A percentile compares a stretch with the other conserved stretches of the same genome.
These are phyloP conservation scores for Plectropomus leopardus DNA, from an alignment of 2,113 vertebrate genomes.

Conservation along the genomic window DNA sequence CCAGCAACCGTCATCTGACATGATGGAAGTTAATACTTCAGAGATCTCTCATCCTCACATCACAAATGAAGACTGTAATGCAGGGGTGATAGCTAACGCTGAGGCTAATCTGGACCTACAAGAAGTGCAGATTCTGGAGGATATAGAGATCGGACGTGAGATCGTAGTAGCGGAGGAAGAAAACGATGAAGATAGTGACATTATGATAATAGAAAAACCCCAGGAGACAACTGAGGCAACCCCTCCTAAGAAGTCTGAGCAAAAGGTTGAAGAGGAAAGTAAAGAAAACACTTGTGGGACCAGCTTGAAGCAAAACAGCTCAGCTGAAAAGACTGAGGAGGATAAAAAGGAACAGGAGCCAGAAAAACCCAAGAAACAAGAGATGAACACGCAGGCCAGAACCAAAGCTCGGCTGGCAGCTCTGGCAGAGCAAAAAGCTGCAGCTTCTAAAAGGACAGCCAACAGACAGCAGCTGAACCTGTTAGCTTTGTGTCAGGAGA, in stretches of 20 bases:
- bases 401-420: slow-evolving; percentile 87
- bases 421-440: slow-evolving; percentile 84
- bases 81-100: not conserved
- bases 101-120: slow-evolving; percentile 57
- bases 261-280: slow-evolving; percentile 41
- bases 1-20: slow-evolving; percentile 42
- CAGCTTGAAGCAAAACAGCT: slow-evolving; percentile 29
- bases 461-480: slow-evolving; percentile 93
- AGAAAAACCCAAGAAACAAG: slow-evolving; percentile 83
- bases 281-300: slow-evolving; percentile 32
- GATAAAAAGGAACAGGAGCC: slow-evolving; percentile 41
- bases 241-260: slow-evolving; percentile 26
- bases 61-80: slow-evolving; percentile 31
- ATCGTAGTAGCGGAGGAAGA: slow-evolving; percentile 75
- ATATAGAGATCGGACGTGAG: slow-evolving; percentile 81
- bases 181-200: slow-evolving; percentile 66
- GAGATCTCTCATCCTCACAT: slow-evolving; percentile 25
- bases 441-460: slow-evolving; percentile 78
- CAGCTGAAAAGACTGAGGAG: slow-evolving; percentile 23
- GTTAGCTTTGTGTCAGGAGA: slow-evolving; percentile 96
- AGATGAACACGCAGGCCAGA: slow-evolving; percentile 87
- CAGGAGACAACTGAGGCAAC: slow-evolving; percentile 20
- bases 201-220: slow-evolving; percentile 61
- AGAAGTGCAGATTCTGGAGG: slow-evolving; percentile 76
- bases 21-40: slow-evolving; percentile 45